Base-by-base conservation (phyloP, 1,140 invertebrate genomes). In the Aleiodes sp. region DNA sequence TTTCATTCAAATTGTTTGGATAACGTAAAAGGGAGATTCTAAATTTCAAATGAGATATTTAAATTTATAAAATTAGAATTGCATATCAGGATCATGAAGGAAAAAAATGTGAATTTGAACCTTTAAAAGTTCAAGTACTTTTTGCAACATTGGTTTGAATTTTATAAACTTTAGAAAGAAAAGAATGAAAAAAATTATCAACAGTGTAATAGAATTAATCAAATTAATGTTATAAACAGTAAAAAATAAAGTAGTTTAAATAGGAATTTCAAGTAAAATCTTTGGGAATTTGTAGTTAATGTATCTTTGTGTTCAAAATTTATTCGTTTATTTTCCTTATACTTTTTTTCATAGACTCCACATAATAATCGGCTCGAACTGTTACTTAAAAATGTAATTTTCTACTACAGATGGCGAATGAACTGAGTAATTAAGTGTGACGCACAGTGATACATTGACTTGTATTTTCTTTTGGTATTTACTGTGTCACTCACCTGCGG, bases 401-500 rank as follows among this genome's bases (percentile, higher is more conserved):
- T 39, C 16, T 21, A 19, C 1, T 2, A n/a, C n/a, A n/a, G 14
- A 35, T 28, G 41, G 0, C 9, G 24, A 9, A n/a, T 61, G 14
- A 63, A 63, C 7, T 0, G 61, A 24, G 9, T 2, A 63, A 39
- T 8, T 35, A 33, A 33, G 7, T 33, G n/a, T n/a, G n/a, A n/a
- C n/a, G n/a, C n/a, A n/a, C n/a, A n/a, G 31, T 35, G 31, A 35
- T 35, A 35, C 31, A 6, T 35, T 35, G 31, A n/a, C 31, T 6
- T 35, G 31, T 35, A 35, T 6, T 35, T 35, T 6, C 4, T 35
- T 4, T 4, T 29, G 1, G 1, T 57, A 68, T 31, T 65, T 24
- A 65, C 14, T 21, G 9, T 16, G 1, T 39, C 29, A 78, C 78
- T 75, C 77, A 83, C 82, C 66, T 80, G 75, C 73, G 76, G 71